phyloP scores from a whole-genome alignment of 1,140 invertebrate species.

The Anadara kagoshimensis region DNA sequence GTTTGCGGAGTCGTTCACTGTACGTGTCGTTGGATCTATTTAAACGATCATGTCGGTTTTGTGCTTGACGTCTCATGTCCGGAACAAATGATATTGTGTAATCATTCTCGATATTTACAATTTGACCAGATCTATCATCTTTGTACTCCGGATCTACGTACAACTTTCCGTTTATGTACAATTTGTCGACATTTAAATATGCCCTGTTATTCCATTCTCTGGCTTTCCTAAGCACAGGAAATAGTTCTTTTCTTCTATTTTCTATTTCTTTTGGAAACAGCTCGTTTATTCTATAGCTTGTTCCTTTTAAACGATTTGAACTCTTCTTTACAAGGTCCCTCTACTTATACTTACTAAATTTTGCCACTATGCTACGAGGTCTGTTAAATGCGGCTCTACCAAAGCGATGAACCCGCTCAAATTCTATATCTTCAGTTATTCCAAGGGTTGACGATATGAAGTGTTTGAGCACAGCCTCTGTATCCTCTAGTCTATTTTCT shows the following conservation, averaged over 20 bases:
- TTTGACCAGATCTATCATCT: not conserved
- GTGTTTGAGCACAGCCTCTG: not conserved
- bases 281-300: constrained; percentile 8
- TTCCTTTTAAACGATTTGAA: constrained; percentile 3
- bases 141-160: not conserved
- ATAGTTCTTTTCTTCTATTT: constrained; percentile 4
- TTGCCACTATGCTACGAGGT: not conserved
- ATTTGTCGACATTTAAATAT: not conserved
- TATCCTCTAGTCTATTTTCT: constrained; percentile 3
- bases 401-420: not conserved
- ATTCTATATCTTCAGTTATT: not conserved
- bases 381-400: not conserved
- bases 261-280: constrained; percentile 18
- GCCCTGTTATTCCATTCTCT: no score
- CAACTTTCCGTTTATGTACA: not conserved
- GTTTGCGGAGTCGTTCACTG: no score
- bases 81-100: no score
- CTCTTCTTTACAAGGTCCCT: not conserved
- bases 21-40: no score
- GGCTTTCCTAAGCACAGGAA: constrained; percentile 2
- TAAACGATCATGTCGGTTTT: no score
- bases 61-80: no score
- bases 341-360: not conserved
- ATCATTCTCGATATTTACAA: no score
- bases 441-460: not conserved